Evolutionary conservation across 2,797 vertebrate species (phyloP).

Genomic region (Chaenodraco wilsoni): DNA sequence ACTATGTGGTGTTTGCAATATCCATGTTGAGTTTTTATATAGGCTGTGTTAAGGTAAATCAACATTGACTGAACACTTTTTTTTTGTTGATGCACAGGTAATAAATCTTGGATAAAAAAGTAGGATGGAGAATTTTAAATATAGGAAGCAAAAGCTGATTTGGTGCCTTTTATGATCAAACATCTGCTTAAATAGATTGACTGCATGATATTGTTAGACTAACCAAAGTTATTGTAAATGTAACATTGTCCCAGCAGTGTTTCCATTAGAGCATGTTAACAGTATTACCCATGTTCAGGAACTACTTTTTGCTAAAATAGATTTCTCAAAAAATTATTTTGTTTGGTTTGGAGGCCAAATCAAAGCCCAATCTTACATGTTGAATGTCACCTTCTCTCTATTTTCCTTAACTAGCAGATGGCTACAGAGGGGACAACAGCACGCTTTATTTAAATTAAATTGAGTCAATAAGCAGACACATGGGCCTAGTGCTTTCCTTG

Average conservation of each 20-base stretch:
- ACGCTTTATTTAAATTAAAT: conserved; percentile 40
- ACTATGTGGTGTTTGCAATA: background rate
- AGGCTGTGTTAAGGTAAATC: background rate
- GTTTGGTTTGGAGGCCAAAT: background rate
- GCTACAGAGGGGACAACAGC: conserved; percentile 13
- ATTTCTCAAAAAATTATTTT: background rate
- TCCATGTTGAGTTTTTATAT: conserved; percentile 1
- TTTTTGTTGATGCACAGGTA: background rate
- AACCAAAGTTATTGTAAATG: background rate
- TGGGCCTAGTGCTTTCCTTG: conserved; percentile 80
- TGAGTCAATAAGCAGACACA: conserved; percentile 32
- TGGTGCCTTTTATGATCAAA: background rate
- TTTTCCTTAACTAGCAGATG: background rate
- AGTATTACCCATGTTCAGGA: conserved; percentile 4
- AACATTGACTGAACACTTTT: background rate
- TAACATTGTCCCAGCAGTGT: background rate
- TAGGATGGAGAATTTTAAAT: background rate
- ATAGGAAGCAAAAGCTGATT: background rate
- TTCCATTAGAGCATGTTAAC: conserved; percentile 1
- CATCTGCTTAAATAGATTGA: background rate
- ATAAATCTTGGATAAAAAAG: background rate
- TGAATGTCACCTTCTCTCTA: background rate
- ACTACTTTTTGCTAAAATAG: background rate
- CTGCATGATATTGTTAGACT: background rate
- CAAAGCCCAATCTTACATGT: background rate